phyloP scores from a whole-genome alignment of 2,113 vertebrate genomes.

The Scatophagus argus region DNA sequence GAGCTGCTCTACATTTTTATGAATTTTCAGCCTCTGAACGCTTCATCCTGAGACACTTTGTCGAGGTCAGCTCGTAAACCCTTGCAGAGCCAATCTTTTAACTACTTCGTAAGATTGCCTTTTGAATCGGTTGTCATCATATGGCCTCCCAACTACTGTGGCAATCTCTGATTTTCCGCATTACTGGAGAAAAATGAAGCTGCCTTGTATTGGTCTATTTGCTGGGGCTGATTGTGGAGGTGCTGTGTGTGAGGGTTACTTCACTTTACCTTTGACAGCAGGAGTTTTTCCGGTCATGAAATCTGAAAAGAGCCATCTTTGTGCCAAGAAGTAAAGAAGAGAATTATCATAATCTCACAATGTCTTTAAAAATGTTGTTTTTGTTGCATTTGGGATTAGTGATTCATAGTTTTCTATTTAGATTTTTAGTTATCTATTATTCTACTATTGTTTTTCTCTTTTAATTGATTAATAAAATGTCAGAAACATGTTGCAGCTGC shows the following conservation, averaged over 20 bases:
- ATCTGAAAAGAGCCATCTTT: not conserved
- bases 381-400: no score
- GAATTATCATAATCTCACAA: not conserved
- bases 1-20: slow-evolving; percentile 63
- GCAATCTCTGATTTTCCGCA: slow-evolving; percentile 47
- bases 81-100: slow-evolving; percentile 39
- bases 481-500: not conserved
- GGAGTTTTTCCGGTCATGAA: not conserved
- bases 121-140: slow-evolving; percentile 32
- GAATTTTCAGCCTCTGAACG: slow-evolving; percentile 23
- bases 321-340: slow-evolving; percentile 5
- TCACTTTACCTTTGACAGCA: slow-evolving; percentile 3
- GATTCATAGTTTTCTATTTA: no score
- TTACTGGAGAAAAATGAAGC: slow-evolving; percentile 54
- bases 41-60: not conserved
- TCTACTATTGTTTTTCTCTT: not conserved
- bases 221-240: slow-evolving; percentile 31
- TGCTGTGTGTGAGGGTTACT: not conserved
- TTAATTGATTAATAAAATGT: not conserved
- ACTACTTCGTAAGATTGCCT: slow-evolving; percentile 61
- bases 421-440: not conserved
- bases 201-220: slow-evolving; percentile 51
- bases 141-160: not conserved
- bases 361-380: not conserved
- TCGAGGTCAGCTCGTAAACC: slow-evolving; percentile 43